A percentile compares a stretch with the other conserved stretches of the same genome.
These are phyloP conservation scores for Xiphophorus hellerii DNA, from an alignment of 2,113 vertebrate genomes.

Conservation along the genomic window DNA sequence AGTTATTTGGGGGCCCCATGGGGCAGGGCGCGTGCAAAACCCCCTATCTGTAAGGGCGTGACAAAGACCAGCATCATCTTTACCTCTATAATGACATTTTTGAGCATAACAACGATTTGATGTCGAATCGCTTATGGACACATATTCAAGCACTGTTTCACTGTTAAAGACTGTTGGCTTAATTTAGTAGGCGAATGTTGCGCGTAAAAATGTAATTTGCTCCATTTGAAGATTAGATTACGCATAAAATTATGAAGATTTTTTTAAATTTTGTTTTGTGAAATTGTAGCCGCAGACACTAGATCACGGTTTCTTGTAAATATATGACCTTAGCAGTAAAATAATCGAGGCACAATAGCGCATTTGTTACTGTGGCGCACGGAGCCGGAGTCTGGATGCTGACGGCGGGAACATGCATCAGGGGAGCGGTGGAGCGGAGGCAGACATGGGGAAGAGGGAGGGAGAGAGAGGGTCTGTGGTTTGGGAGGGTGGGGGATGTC, in stretches of 20 bases:
- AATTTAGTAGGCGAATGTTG: background rate
- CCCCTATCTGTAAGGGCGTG: constrained; percentile 37
- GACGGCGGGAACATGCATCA: constrained; percentile 25
- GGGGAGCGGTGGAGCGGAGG: background rate
- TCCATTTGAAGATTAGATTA: background rate
- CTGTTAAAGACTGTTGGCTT: too few relatives aligned
- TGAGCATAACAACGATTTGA: background rate
- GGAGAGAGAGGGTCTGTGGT: background rate
- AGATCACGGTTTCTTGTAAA: background rate
- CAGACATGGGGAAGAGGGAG: background rate
- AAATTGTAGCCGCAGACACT: background rate
- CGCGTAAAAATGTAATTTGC: background rate
- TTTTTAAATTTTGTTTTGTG: background rate
- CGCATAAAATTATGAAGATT: background rate
- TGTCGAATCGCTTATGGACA: background rate
- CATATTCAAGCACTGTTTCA: background rate
- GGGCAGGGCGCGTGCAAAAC: constrained; percentile 70
- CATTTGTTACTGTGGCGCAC: background rate
- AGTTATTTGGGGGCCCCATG: constrained; percentile 72
- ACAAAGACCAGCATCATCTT: constrained; percentile 2
- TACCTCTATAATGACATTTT: background rate
- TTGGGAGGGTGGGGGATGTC: background rate
- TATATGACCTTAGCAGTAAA: background rate
- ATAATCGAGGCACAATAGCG: background rate
- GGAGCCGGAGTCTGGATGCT: constrained; percentile 31